Base-by-base conservation (phyloP, 2,888 invertebrate species). In the Lamproptera curius region DNA sequence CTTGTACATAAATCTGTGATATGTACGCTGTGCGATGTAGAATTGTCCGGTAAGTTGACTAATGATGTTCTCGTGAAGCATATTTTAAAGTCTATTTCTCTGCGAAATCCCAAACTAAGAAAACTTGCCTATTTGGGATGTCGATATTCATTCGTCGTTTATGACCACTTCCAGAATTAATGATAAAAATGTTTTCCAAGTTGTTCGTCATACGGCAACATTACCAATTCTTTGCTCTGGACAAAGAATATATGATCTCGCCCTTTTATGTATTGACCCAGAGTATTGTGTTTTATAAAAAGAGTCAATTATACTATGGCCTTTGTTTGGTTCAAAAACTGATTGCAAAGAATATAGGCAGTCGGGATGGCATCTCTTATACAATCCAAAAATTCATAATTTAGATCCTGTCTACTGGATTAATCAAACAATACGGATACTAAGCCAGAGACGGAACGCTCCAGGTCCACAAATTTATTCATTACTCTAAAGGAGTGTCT, bases 241-340 rank as follows among this genome's bases (percentile, higher is more conserved):
- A 15, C 13, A 15, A 4, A n/a, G 35, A 9, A 14, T 35, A 13
- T 15, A 35, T 14, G 35, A 35, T 4, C 13, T 15, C 2, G 8
- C 35, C 0, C 10, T 35, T 3, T 15, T 35, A 5, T 8, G 14
- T 6, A 5, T 35, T 4, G 35, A 4, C 10, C 4, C 1, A 9
- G 15, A 4, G n/a, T 8, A 35, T 9, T 35, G 15, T 13, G 15
- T 35, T 14, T 15, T 14, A 5, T 9, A 14, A 5, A 9, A 35
- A 9, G 35, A 35, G 5, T 15, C 10, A 11, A 50, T 15, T 33
- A 46, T 43, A 4, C 40, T 62, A 1, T 57, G 51, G 51, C 52
- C 53, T 11, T 6, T 14, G 10, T 51, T 46, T 15, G 52, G 50
- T 5, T 55, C 55, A 6, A 61, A 59, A 47, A 58, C 59, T 2